Evolutionary conservation across 2,888 invertebrate species (phyloP), one percentile per base, ranked within the genome.

Genomic region (Pristionchus exspectatus): DNA sequence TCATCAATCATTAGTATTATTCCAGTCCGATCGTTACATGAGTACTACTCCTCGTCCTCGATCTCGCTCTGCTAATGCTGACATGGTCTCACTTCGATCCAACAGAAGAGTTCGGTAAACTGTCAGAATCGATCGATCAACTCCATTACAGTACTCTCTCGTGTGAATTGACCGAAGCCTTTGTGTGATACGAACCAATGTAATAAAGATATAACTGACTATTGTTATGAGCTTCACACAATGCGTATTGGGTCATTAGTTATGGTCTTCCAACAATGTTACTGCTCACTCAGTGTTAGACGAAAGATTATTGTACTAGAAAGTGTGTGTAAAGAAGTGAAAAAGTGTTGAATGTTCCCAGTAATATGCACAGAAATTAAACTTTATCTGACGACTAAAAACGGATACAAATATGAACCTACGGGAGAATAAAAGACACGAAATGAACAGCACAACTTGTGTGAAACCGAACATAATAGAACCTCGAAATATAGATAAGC

Each of bases 171-270:
- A 24, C 2, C 16, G 38, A 44, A 14, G 38, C 16, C 30, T n/a
- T 14, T 74, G 33, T n/a, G n/a, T 72, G 16, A 38, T 24, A 77
- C 24, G 38, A 77, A 77, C 16, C 44, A 9, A 77, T 77, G 38
- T 24, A 44, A 77, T 77, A 77, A 77, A 77, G 44, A 77, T n/a
- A 69, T 69, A 27, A 63, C 63, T 50, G 44, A 50, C 44, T 9
- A 50, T 50, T 50, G 38, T 38, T 38, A 50, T 50, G 44, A 50
- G 44, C 9, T 50, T 1, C 3, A 7, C 44, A 50, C 44, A 50
- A 50, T 50, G 44, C 44, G 9, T 50, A 50, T 50, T 12, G 44
- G 44, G 3, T 10, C 12, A 50, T 10, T 50, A 50, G 44, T 7
- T 10, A 50, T 50, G 0, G 4, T 50, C 9, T 50, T 50, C 44